Evolutionary conservation across 2,113 vertebrate species (phyloP), one percentile per base, ranked within the genome.

Genomic region (Tyrannus savana): DNA sequence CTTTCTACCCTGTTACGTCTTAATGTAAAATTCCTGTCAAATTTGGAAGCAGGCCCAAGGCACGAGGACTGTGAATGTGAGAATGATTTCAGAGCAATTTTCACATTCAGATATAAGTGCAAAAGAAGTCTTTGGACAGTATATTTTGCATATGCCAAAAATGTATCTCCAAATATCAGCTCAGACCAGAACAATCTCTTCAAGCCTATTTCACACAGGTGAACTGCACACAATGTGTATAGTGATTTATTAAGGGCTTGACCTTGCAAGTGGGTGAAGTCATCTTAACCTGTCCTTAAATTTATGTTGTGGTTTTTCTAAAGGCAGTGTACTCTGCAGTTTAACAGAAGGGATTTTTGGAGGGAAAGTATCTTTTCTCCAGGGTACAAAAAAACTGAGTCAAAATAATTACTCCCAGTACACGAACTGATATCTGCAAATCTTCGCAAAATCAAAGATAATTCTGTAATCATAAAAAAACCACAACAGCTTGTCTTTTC

Each of bases 171-270:
- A 72, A 68, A 64, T 60, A 75, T 33, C 73, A 88, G 35, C 25
- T 92, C 52, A 49, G 64, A 76, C 9, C 44, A 64, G 64, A 81
- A 59, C 14, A 49, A 39, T 37, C 25, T 68, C 37, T 80, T 82
- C 55, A 71, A 95, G 82, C 39, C 79, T 71, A 33, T 75, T 87
- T 81, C 69, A 90, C 49, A 72, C 88, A 96, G 76, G 76, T 90
- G 88, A 90, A 69, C 78, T 55, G 39, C 55, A 85, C 75, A 79
- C 73, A 93, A 58, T 60, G n/a, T 6, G 2, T 33, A 41, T 0
- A 56, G n/a, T 90, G 86, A 96, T 94, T 92, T 96, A 96, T 93
- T 86, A 92, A 84, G 83, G 76, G 69, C 66, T 78, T 96, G 88
- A 92, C 83, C 93, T 95, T 92, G 86, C 66, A 87, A 93, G 80